phyloP scores from a whole-genome alignment of 2,113 vertebrate genomes.

The Aramus guarauna region DNA sequence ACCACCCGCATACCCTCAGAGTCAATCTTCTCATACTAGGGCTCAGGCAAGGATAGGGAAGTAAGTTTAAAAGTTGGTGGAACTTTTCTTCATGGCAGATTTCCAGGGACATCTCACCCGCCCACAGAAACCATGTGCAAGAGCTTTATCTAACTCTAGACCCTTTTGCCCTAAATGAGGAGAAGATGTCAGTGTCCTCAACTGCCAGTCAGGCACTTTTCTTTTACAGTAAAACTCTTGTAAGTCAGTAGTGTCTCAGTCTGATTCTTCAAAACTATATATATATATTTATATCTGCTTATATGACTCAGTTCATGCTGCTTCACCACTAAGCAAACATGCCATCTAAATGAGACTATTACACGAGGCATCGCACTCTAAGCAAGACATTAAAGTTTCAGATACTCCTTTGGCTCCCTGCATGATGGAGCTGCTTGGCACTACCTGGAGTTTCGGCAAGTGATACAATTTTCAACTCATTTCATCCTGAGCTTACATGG shows the following conservation, averaged over 20 bases:
- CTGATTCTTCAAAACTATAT: neutral
- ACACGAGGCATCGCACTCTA: neutral
- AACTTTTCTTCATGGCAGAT: neutral
- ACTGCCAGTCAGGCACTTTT: neutral
- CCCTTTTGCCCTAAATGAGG: neutral
- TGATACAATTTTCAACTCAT: neutral
- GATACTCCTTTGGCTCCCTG: neutral
- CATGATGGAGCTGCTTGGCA: neutral
- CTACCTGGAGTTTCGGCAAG: neutral
- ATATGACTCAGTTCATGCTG: neutral
- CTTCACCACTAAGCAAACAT: neutral
- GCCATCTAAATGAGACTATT: neutral
- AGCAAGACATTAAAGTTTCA: neutral
- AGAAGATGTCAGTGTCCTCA: neutral
- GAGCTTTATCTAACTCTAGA: neutral
- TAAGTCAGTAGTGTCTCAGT: neutral
- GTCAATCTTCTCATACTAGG: neutral
- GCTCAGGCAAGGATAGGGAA: neutral
- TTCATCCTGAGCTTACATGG: neutral
- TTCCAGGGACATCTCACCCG: neutral
- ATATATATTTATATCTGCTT: neutral
- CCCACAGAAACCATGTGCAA: neutral
- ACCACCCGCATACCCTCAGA: neutral
- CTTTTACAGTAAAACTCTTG: neutral
- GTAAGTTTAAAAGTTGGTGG: neutral